Percentiles rank a stretch among this genome's conserved stretches.
phyloP scores from a whole-genome alignment of 2,888 invertebrate species.

The Himalopsyche japonica region DNA sequence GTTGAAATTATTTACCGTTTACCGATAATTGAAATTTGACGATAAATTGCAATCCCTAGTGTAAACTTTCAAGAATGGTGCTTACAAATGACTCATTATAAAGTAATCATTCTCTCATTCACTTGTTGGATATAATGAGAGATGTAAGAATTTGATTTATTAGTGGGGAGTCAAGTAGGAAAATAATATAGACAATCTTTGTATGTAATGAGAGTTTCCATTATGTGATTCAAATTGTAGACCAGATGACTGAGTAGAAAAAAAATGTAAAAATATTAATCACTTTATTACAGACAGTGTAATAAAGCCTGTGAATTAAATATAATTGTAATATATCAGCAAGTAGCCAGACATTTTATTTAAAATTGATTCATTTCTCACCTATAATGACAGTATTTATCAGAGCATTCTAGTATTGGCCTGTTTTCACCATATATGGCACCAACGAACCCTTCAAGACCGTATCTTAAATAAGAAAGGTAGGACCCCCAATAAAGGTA shows the following conservation, averaged over 20 bases:
- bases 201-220: not conserved
- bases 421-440: constrained; percentile 84
- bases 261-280: too few species aligned
- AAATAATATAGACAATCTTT: not conserved
- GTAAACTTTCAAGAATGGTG: too few species aligned
- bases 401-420: constrained; percentile 73
- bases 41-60: too few species aligned
- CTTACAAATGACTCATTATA: too few species aligned
- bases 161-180: not conserved
- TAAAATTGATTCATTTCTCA: constrained; percentile 43
- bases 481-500: constrained; percentile 92
- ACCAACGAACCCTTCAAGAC: constrained; percentile 82
- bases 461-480: constrained; percentile 87
- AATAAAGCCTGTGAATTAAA: not conserved
- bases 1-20: too few species aligned
- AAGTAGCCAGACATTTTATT: not conserved
- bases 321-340: not conserved
- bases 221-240: too few species aligned
- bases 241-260: too few species aligned
- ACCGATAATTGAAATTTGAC: too few species aligned
- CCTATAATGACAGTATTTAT: constrained; percentile 80
- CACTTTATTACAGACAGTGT: not conserved
- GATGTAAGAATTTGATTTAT: too few species aligned
- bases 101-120: too few species aligned
- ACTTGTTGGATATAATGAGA: too few species aligned